Conservation (phyloP, 2,113 vertebrate species). For the Cygnus buccinator region DNA sequence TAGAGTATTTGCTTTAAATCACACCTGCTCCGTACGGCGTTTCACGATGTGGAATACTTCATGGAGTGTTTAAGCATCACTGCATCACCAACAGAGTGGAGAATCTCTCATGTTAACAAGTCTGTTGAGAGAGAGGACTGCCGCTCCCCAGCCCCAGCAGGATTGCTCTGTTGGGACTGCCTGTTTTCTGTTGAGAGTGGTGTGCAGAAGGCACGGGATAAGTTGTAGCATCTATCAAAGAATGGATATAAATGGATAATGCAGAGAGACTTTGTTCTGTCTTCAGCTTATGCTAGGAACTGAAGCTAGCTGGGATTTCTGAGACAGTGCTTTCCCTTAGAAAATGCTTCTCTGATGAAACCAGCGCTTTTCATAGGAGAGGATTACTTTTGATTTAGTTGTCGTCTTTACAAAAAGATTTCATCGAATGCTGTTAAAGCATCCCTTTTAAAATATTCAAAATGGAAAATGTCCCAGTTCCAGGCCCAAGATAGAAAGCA, state of each 20-base stretch:
- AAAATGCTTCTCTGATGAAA: not conserved
- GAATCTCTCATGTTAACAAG: not conserved
- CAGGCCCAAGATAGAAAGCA: slow-evolving; percentile 1
- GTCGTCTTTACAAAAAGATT: not conserved
- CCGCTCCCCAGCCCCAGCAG: not conserved
- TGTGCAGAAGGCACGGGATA: not conserved
- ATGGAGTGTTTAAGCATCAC: not conserved
- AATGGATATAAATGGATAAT: not conserved
- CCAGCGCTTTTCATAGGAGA: not conserved
- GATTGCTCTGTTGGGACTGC: not conserved
- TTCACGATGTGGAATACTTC: not conserved
- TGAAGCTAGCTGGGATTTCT: not conserved
- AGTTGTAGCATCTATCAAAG: not conserved
- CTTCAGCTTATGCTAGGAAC: not conserved
- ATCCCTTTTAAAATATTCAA: not conserved
- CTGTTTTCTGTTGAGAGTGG: not conserved
- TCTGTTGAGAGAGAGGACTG: not conserved
- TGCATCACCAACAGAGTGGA: not conserved
- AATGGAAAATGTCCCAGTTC: not conserved
- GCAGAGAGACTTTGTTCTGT: not conserved
- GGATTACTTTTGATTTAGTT: not conserved
- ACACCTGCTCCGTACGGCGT: not conserved
- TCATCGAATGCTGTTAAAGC: not conserved
- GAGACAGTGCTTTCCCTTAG: not conserved
- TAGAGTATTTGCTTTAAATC: not conserved